Base-by-base conservation (phyloP, 1,140 invertebrate genomes). In the Rhagoletis pomonella region DNA sequence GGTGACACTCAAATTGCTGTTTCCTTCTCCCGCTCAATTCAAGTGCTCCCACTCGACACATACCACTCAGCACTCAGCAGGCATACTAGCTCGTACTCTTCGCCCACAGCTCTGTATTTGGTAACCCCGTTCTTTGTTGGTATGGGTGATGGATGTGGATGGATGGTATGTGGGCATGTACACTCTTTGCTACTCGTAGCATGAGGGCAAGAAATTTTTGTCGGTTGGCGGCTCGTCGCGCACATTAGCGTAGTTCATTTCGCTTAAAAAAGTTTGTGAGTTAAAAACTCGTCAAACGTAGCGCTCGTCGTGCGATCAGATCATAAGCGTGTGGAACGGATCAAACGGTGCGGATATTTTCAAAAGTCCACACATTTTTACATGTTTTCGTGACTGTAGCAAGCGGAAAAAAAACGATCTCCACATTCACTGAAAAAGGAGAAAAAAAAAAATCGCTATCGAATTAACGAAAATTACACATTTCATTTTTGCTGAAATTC, bases 251-350 rank as follows among this genome's bases (percentile, higher is more conserved):
- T 64, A 69, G 47, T 86, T 86, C 86, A 86, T 86, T 86, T 86
- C 86, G 86, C 86, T 86, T 86, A 55, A 86, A 86, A 86, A 67
- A 67, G 62, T 60, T 69, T 86, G 86, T 62, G 86, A 65, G 65
- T 60, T 69, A 67, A 86, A 86, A 86, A 86, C 86, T 86, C 86
- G 44, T 29, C 64, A 86, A 55, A 55, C 86, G 62, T 62, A 69
- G 86, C 86, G 86, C 65, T 86, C 86, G 64, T 47, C 58, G 84
- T 60, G 29, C 84, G 55, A 85, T 60, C 59, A 42, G 84, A 60
- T n/a, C 58, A 42, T n/a, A 85, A 85, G 50, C 84, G 84, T 60
- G 59, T 85, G 55, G 84, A 85, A 85, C 59, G 55, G 59, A 85
- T 85, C 59, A 17, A 60, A 85, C 44, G 39, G 84, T 62, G 84